A percentile compares a stretch with the other conserved stretches of the same genome.
Evolutionary conservation across 2,113 vertebrate genomes (phyloP).

Genomic region (Eurypyga helias): DNA sequence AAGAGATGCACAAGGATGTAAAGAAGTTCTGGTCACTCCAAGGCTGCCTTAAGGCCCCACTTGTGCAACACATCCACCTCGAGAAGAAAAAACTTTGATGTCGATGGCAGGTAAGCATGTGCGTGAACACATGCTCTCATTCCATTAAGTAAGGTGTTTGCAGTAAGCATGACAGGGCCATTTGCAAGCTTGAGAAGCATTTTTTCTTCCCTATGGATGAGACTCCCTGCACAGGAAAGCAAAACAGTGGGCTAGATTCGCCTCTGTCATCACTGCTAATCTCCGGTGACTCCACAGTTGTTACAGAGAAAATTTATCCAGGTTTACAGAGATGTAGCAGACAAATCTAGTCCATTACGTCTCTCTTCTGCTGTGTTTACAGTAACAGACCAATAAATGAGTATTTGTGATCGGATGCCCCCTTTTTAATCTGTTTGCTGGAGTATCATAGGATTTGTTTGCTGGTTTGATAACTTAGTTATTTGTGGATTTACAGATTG

Average conservation of each 20-base stretch:
- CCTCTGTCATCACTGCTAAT: not conserved
- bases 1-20: not conserved
- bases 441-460: slow-evolving; percentile 17
- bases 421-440: slow-evolving; percentile 36
- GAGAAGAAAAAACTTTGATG: not conserved
- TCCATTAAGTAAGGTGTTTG: not conserved
- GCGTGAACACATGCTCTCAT: not conserved
- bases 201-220: not conserved
- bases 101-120: not conserved
- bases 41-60: not conserved
- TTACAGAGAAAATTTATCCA: slow-evolving; percentile 14
- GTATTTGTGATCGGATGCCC: not conserved
- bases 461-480: slow-evolving; percentile 18
- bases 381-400: not conserved
- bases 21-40: not conserved
- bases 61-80: not conserved
- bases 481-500: slow-evolving; percentile 5
- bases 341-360: not conserved
- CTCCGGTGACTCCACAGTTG: not conserved
- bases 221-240: not conserved
- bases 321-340: not conserved
- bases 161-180: not conserved
- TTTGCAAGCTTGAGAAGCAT: not conserved
- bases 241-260: not conserved
- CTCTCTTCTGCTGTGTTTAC: not conserved